Evolutionary conservation across 2,888 invertebrate genomes (phyloP), one percentile per base, ranked within the genome.

Genomic region (Tetheella fluctuosa): DNA sequence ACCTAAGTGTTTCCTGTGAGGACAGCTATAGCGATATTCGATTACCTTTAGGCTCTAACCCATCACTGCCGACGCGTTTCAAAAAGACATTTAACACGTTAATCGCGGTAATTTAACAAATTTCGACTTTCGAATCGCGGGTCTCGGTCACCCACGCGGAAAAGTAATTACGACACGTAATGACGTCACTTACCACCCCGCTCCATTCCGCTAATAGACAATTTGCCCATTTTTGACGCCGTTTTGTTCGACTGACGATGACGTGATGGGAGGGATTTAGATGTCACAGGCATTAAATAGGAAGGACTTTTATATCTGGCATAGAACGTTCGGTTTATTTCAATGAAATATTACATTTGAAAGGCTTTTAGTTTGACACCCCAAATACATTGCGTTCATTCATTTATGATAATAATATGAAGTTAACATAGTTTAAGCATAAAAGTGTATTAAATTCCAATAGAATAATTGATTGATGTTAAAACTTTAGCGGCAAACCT

Each of bases 161-260:
- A 93, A 93, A 90, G 91, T 88, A 91, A 92, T 93, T 91, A 91
- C 90, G 85, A 81, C 82, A 81, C 85, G 81, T 90, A 92, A 93
- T 90, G 91, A 89, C 88, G 86, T 90, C 91, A 91, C 89, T 92
- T 90, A 86, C 85, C 83, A 86, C 80, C 81, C 80, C 76, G 69
- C 76, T 71, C 73, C 74, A 71, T 75, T 69, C 70, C 74, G 81
- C 84, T 89, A 91, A 91, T 91, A 88, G 90, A 85, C 89, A 89
- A 91, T 91, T 91, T 91, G 81, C 84, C 80, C 81, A 83, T 86
- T 87, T 86, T 85, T 85, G 81, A 74, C 71, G 77, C 64, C 79
- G 72, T 82, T 85, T 83, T 81, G 79, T 80, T 71, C 74, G 70
- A 67, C 61, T 69, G 67, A 61, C 62, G 20, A 8, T 23, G 60